A percentile compares a stretch with the other conserved stretches of the same genome.
phyloP scores from a whole-genome alignment of 2,797 vertebrate genomes.

The Lepus townsendii region DNA sequence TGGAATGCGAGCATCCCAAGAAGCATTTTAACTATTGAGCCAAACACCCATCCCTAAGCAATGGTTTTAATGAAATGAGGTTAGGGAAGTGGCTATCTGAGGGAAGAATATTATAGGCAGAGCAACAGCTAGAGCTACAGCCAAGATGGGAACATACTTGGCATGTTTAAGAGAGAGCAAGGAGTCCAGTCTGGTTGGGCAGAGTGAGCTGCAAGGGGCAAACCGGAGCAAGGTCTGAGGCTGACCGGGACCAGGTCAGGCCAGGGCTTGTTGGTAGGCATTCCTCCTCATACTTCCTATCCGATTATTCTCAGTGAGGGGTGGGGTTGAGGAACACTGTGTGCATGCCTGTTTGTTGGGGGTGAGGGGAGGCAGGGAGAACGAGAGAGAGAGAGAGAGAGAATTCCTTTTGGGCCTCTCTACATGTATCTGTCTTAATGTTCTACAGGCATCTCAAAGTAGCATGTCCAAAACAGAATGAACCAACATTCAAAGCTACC shows the following conservation, averaged over 20 bases:
- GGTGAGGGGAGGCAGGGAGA: no score
- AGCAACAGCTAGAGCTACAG: not conserved
- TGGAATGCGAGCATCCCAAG: no score
- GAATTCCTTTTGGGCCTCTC: not conserved
- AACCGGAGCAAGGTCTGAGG: not conserved
- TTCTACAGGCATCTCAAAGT: not conserved
- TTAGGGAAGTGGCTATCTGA: not conserved
- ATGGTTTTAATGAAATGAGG: not conserved
- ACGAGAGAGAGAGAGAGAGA: not conserved
- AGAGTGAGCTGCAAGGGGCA: not conserved
- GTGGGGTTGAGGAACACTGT: no score
- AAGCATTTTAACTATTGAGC: no score
- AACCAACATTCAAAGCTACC: not conserved
- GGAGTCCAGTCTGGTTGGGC: not conserved
- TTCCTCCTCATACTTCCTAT: not conserved
- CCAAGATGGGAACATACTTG: not conserved
- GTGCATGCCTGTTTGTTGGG: no score
- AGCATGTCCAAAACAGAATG: not conserved
- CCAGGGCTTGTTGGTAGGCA: not conserved
- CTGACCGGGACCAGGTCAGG: not conserved
- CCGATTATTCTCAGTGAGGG: not conserved
- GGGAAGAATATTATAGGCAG: not conserved
- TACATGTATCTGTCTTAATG: not conserved
- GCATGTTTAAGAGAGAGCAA: not conserved
- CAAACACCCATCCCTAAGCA: not conserved